Percentiles rank a stretch among this genome's conserved stretches.
phyloP scores from a whole-genome alignment of 2,797 vertebrate species.

The Salarias fasciatus region DNA sequence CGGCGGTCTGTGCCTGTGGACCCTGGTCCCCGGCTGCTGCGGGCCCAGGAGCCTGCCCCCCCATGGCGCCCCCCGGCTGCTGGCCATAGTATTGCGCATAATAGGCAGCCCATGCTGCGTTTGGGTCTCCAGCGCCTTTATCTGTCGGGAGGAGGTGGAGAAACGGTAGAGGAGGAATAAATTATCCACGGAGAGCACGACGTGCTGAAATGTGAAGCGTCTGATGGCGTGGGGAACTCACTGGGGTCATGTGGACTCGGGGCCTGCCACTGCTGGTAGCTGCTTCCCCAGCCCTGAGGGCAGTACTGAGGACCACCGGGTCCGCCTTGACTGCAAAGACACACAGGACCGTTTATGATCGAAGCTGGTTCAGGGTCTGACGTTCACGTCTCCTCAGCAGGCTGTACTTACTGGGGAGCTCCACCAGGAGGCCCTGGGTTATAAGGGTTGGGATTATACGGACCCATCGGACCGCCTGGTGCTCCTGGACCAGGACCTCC shows the following conservation, averaged over 20 bases:
- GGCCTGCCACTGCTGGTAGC: constrained; percentile 94
- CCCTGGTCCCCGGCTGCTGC: constrained; percentile 80
- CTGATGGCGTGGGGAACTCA: constrained; percentile 67
- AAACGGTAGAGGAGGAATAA: not conserved
- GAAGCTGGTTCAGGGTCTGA: too few relatives aligned
- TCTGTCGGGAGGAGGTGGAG: constrained; percentile 59
- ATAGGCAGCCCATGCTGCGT: constrained; percentile 95
- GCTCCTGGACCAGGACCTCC: constrained; percentile 87
- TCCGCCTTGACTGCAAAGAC: constrained; percentile 81
- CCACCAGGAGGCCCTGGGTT: constrained; percentile 91
- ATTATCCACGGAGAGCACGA: not conserved
- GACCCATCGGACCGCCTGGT: constrained; percentile 91
- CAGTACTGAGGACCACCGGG: constrained; percentile 91
- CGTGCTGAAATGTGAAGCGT: not conserved
- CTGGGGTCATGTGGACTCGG: constrained; percentile 92
- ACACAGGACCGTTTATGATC: not conserved
- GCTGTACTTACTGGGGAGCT: constrained; percentile 89
- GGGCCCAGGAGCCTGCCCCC: constrained; percentile 82
- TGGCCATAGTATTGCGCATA: constrained; percentile 96
- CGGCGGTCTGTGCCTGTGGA: constrained; percentile 81
- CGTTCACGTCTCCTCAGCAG: not conserved
- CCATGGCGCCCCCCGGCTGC: constrained; percentile 87
- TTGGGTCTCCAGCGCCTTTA: constrained; percentile 90
- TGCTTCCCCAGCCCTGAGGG: constrained; percentile 92
- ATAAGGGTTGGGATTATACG: constrained; percentile 93